phyloP scores from a whole-genome alignment of 2,797 vertebrate genomes.

The Phalloptychus januarius region DNA sequence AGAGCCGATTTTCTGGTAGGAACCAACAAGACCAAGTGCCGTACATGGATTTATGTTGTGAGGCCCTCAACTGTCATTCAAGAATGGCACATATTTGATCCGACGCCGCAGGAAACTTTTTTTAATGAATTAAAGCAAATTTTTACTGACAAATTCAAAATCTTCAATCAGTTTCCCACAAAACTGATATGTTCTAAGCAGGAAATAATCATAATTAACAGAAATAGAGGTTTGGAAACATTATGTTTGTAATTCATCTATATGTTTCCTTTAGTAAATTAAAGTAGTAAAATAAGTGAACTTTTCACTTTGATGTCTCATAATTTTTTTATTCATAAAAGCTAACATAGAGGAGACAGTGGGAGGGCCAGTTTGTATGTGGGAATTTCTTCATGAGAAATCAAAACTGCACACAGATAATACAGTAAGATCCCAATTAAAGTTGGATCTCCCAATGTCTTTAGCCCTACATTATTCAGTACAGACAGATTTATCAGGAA shows the following conservation, averaged over 20 bases:
- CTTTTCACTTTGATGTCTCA: background rate
- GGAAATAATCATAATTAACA: background rate
- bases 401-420: background rate
- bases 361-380: background rate
- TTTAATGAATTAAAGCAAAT: background rate
- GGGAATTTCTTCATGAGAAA: conserved; percentile 13
- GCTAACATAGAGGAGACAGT: background rate
- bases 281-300: background rate
- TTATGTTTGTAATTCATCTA: background rate
- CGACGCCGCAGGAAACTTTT: background rate
- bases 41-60: background rate
- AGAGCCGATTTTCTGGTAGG: background rate
- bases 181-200: background rate
- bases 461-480: conserved; percentile 53
- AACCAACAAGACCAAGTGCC: background rate
- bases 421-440: conserved; percentile 25
- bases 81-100: background rate
- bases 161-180: background rate
- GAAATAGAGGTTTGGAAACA: too few species aligned
- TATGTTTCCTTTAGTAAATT: background rate
- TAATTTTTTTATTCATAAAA: background rate
- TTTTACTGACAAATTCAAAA: background rate
- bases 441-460: conserved; percentile 8
- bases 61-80: background rate
- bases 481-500: conserved; percentile 22